A percentile compares a stretch with the other conserved stretches of the same genome.
Conservation (phyloP, 1,140 invertebrate genomes). For the Tetragonula clypearis region DNA sequence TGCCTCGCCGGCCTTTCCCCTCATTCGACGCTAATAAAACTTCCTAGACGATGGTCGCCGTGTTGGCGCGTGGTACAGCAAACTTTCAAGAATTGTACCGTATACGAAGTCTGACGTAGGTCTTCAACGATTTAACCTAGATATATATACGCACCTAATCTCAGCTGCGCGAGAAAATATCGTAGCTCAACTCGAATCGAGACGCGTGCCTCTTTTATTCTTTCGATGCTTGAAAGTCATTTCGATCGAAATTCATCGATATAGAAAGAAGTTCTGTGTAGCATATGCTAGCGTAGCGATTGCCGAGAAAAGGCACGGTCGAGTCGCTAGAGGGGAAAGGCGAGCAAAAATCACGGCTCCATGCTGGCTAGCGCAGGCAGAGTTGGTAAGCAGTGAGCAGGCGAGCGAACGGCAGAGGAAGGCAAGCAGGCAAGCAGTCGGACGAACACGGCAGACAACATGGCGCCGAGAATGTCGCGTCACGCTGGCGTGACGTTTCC, state of each 20-base stretch:
- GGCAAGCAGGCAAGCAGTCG: conserved; percentile 64
- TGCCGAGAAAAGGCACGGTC: conserved; percentile 42
- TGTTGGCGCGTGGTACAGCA: conserved; percentile 35
- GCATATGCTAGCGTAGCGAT: conserved; percentile 14
- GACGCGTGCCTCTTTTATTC: neutral
- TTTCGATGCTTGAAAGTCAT: neutral
- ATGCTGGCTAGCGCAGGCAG: conserved; percentile 74
- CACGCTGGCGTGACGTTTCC: conserved; percentile 77
- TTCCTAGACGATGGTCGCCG: conserved; percentile 40
- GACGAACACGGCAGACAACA: conserved; percentile 78
- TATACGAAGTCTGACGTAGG: conserved; percentile 56
- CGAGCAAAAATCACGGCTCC: conserved; percentile 79
- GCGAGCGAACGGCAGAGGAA: conserved; percentile 56
- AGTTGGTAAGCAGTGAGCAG: conserved; percentile 43
- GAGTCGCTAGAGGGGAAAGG: conserved; percentile 61
- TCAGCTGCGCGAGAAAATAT: conserved; percentile 46
- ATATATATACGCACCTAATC: conserved; percentile 35
- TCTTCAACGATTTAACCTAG: conserved; percentile 58
- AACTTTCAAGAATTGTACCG: conserved; percentile 59
- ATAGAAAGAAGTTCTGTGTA: conserved; percentile 19
- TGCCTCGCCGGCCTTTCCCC: conserved; percentile 33
- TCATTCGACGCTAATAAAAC: conserved; percentile 51
- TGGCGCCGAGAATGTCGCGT: conserved; percentile 77
- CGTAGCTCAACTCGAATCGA: conserved; percentile 3
- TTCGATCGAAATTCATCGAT: neutral